Conservation (phyloP, 2,797 vertebrate species). For the Chromobotia macracanthus region DNA sequence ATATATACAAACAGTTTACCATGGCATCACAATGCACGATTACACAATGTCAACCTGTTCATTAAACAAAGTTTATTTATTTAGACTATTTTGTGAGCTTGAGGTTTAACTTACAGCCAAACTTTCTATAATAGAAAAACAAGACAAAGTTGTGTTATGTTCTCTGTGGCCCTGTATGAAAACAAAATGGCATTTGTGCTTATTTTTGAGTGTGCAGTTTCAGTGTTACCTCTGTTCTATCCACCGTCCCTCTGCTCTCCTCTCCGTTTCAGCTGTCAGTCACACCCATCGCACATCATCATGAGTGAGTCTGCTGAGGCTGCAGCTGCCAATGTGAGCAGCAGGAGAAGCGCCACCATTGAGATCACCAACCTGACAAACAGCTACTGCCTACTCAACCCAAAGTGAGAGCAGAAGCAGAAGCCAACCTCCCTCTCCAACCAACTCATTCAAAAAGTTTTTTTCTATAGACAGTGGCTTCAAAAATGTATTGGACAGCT, state of each 20-base stretch:
- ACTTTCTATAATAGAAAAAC: background rate
- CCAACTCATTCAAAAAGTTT: slow-evolving; percentile 12
- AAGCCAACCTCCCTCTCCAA: background rate
- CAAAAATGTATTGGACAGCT: background rate
- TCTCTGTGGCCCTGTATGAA: background rate
- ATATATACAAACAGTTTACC: background rate
- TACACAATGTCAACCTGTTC: background rate
- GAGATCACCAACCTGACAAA: slow-evolving; percentile 73
- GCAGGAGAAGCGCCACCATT: slow-evolving; percentile 69
- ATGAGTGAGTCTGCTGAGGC: slow-evolving; percentile 74
- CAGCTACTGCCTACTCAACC: slow-evolving; percentile 75
- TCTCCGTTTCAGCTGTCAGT: slow-evolving; percentile 3
- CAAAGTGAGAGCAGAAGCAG: slow-evolving; percentile 64
- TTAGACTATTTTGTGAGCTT: background rate
- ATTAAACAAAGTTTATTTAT: background rate
- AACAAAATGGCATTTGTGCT: slow-evolving; percentile 5
- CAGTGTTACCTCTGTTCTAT: slow-evolving; percentile 17
- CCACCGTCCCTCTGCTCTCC: background rate
- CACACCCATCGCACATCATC: slow-evolving; percentile 20
- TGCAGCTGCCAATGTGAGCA: slow-evolving; percentile 67
- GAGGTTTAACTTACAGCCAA: too few relatives aligned
- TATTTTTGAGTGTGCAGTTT: background rate
- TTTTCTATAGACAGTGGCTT: too few relatives aligned
- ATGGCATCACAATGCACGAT: background rate
- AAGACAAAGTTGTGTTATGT: slow-evolving; percentile 9